Evolutionary conservation across 2,113 vertebrate genomes (phyloP).

Genomic region (Tricholaema leucomelas): DNA sequence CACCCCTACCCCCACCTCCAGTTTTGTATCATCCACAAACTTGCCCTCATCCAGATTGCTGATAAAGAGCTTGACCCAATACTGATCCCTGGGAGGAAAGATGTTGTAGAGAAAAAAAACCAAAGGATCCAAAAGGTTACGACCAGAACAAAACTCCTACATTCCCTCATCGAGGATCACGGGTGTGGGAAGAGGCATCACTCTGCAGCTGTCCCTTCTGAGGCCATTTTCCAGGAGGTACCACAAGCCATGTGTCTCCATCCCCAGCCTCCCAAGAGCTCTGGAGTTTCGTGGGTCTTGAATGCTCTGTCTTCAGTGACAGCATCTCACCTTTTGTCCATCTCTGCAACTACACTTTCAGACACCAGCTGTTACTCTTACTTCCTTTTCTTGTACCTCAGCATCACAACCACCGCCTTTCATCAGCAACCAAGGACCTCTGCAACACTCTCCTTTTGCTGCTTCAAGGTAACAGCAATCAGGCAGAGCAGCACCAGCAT

Average conservation of each 20-base stretch:
- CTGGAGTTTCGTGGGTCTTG: neutral
- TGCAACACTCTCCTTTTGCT: neutral
- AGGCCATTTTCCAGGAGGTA: neutral
- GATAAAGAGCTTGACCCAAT: no score
- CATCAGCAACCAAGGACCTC: neutral
- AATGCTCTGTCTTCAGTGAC: neutral
- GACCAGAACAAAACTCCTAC: neutral
- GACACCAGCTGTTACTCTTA: neutral
- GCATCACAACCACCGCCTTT: neutral
- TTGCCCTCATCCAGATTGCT: no score
- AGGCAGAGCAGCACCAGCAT: neutral
- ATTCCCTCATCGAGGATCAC: neutral
- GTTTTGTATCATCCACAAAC: no score
- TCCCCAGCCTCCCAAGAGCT: neutral
- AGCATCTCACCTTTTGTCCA: neutral
- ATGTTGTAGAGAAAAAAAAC: neutral
- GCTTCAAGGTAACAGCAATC: neutral
- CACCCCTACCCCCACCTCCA: no score
- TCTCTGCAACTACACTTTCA: neutral
- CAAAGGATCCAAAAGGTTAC: neutral
- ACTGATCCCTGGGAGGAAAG: neutral
- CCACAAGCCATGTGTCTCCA: neutral
- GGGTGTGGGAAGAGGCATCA: neutral
- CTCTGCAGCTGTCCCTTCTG: neutral
- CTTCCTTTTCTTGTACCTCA: constrained; percentile 7